phyloP scores from a whole-genome alignment of 2,888 invertebrate species.

The Plusia festucae region DNA sequence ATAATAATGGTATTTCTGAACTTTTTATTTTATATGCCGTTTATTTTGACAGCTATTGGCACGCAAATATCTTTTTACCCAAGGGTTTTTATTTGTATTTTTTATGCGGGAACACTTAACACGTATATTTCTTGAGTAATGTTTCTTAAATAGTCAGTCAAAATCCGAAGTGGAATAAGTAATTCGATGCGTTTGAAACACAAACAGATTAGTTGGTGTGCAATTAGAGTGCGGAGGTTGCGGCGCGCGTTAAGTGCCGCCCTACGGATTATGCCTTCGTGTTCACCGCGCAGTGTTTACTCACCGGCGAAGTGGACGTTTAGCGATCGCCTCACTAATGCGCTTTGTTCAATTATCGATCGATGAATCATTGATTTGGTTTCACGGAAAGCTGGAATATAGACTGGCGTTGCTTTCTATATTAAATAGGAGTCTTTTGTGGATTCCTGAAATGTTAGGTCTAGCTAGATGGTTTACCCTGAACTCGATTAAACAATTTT shows the following conservation, averaged over 20 bases:
- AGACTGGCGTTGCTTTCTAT: conserved; percentile 35
- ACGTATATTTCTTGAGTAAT: conserved; percentile 1
- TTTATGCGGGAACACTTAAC: conserved; percentile 6
- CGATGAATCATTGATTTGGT: conserved; percentile 78
- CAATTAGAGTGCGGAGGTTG: conserved; percentile 86
- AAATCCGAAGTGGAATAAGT: conserved; percentile 58
- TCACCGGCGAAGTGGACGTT: conserved; percentile 82
- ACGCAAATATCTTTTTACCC: conserved; percentile 27
- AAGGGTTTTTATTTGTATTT: conserved; percentile 28
- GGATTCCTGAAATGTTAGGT: conserved; percentile 33
- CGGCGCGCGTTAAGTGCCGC: conserved; percentile 84
- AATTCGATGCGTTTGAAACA: conserved; percentile 78
- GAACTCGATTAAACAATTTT: neutral
- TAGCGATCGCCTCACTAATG: conserved; percentile 81
- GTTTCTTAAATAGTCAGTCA: conserved; percentile 39
- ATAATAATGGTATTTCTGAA: conserved; percentile 55
- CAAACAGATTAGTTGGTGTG: conserved; percentile 86
- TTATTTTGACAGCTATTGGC: conserved; percentile 40
- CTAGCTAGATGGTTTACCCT: conserved; percentile 7
- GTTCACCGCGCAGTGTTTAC: conserved; percentile 69
- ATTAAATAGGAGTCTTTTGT: conserved; percentile 35
- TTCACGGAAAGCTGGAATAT: conserved; percentile 41
- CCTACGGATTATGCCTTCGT: conserved; percentile 85
- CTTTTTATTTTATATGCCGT: conserved; percentile 40
- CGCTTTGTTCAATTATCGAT: conserved; percentile 81